phyloP scores from a whole-genome alignment of 2,113 vertebrate species.

The Hypocryptadius cinnamomeus region DNA sequence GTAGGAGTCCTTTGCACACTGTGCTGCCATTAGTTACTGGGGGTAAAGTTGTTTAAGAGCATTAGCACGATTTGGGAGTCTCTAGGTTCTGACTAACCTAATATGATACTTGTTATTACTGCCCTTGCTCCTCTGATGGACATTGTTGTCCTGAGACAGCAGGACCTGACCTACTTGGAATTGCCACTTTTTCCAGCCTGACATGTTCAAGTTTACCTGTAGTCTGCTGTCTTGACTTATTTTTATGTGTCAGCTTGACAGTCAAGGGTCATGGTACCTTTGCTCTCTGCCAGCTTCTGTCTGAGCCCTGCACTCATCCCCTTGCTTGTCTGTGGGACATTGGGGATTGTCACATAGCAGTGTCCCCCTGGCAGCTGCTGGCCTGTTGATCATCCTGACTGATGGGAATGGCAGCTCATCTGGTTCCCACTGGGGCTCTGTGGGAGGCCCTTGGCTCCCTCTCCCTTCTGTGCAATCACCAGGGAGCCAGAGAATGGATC shows the following conservation, averaged over 20 bases:
- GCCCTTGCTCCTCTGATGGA: not conserved
- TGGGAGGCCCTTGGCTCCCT: not conserved
- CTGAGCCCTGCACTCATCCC: not conserved
- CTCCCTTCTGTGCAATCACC: not conserved
- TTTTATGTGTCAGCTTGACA: not conserved
- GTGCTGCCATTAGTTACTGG: not conserved
- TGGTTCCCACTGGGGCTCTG: not conserved
- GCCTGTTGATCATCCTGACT: not conserved
- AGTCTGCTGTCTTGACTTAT: not conserved
- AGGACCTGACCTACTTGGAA: not conserved
- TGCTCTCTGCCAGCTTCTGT: not conserved
- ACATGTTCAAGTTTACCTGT: not conserved
- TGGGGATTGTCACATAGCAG: not conserved
- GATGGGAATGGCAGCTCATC: not conserved
- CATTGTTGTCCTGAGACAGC: rapidly evolving
- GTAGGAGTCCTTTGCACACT: not conserved
- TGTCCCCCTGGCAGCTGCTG: not conserved
- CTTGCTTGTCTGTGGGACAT: not conserved
- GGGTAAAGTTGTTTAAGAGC: not conserved
- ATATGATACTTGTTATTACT: not conserved
- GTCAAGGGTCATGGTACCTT: not conserved
- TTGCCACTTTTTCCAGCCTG: not conserved
- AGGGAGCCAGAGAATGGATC: not conserved
- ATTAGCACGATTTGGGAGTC: not conserved
- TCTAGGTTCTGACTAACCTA: not conserved